Evolutionary conservation across 2,113 vertebrate species (phyloP).

Genomic region (Calonectris borealis): DNA sequence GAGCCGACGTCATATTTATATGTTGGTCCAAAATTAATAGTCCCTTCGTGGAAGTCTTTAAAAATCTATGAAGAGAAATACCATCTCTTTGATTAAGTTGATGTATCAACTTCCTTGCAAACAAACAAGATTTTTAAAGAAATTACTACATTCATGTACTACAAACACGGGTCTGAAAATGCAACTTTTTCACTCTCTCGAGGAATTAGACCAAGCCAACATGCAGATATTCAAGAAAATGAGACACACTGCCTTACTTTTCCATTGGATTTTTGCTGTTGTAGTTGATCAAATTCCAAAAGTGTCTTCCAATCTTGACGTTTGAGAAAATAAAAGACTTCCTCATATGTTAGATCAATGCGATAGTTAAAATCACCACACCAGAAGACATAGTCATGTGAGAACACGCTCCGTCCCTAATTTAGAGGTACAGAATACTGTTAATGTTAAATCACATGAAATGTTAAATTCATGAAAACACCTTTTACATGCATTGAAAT

Average conservation of each 20-base stretch:
- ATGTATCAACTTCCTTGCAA: fast-evolving
- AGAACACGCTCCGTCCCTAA: slow-evolving; percentile 77
- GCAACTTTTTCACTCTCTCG: neutral
- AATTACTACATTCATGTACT: neutral
- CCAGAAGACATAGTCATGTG: slow-evolving; percentile 84
- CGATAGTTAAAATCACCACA: slow-evolving; percentile 84
- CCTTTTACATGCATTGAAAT: neutral
- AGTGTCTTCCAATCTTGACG: slow-evolving; percentile 81
- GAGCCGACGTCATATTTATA: slow-evolving; percentile 83
- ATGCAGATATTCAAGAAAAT: neutral
- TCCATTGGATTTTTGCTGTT: slow-evolving; percentile 78
- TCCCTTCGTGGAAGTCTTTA: slow-evolving; percentile 82
- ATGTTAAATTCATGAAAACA: neutral
- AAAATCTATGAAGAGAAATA: slow-evolving; percentile 74
- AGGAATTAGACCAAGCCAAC: neutral
- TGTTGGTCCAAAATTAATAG: slow-evolving; percentile 82
- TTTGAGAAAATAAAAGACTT: slow-evolving; percentile 82
- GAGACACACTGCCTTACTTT: slow-evolving; percentile 67
- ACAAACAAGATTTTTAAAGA: neutral
- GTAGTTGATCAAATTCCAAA: slow-evolving; percentile 80
- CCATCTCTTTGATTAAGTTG: neutral
- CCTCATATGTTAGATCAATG: slow-evolving; percentile 79
- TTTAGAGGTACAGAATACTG: neutral
- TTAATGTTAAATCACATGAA: neutral
- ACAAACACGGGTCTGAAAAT: neutral